Percentiles rank a stretch among this genome's conserved stretches.
These are phyloP conservation scores for Drosophila borborema DNA, from an alignment of 2,888 invertebrate genomes.

Conservation along the genomic window DNA sequence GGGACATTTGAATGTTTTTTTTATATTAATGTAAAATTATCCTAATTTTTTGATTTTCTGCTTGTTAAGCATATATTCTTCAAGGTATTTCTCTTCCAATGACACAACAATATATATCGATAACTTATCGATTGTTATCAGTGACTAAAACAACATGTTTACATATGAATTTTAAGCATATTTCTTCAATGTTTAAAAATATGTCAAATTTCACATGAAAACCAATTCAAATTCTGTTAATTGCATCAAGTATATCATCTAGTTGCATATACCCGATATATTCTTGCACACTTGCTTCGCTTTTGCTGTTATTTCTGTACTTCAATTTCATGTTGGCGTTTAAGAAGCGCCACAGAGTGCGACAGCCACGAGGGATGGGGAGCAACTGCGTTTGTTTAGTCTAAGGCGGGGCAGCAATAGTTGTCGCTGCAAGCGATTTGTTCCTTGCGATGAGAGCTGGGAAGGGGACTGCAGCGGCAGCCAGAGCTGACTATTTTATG, in stretches of 20 bases:
- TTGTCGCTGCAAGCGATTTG: conserved; percentile 75
- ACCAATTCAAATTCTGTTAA: neutral
- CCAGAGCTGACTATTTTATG: conserved; percentile 60
- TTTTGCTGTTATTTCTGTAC: conserved; percentile 29
- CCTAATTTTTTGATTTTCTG: neutral
- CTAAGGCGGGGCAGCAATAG: conserved; percentile 47
- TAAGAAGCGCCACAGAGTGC: neutral
- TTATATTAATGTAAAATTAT: too few relatives aligned
- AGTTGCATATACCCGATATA: neutral
- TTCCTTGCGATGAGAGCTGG: conserved; percentile 34
- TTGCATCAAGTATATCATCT: neutral
- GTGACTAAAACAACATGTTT: too few relatives aligned
- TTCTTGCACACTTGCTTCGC: neutral
- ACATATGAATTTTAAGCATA: neutral
- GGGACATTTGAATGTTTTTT: too few relatives aligned
- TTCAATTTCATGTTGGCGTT: conserved; percentile 35
- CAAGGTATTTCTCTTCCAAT: neutral
- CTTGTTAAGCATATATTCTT: neutral
- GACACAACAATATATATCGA: neutral
- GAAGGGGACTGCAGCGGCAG: neutral
- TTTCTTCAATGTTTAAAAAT: neutral
- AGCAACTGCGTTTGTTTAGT: conserved; percentile 16
- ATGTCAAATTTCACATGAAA: too few relatives aligned
- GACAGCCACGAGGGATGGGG: neutral
- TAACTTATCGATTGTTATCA: neutral